These are phyloP conservation scores for Sebastes alutus DNA, from an alignment of 2,797 vertebrate species.

Conservation along the genomic window DNA sequence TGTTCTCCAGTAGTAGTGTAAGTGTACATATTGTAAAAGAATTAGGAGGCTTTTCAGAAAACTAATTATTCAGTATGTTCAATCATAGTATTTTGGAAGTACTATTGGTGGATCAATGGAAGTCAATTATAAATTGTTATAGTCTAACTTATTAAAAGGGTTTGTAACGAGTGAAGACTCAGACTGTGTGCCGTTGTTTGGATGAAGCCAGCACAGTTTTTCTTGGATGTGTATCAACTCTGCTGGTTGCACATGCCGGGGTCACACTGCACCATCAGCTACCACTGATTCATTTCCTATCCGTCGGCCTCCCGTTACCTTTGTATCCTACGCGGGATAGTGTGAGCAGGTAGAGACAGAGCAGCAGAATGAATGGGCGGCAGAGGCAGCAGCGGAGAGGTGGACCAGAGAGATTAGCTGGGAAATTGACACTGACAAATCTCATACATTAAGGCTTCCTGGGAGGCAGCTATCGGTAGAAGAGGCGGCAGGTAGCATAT, in stretches of 20 bases:
- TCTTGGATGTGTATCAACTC: slow-evolving; percentile 14
- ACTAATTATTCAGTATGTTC: background rate
- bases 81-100: background rate
- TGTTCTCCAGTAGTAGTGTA: background rate
- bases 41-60: background rate
- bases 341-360: slow-evolving; percentile 55
- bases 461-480: slow-evolving; percentile 74
- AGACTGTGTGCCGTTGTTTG: background rate
- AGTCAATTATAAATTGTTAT: background rate
- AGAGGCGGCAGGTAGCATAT: slow-evolving; percentile 60
- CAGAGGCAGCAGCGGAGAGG: slow-evolving; percentile 76
- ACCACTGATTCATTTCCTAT: slow-evolving; percentile 21
- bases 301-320: slow-evolving; percentile 18
- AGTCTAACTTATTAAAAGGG: background rate
- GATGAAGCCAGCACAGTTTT: slow-evolving; percentile 6
- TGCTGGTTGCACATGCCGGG: slow-evolving; percentile 12
- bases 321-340: slow-evolving; percentile 9
- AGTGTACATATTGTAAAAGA: background rate
- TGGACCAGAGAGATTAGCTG: slow-evolving; percentile 83
- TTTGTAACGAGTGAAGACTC: background rate
- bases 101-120: background rate
- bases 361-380: slow-evolving; percentile 72
- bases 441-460: slow-evolving; percentile 83
- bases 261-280: slow-evolving; percentile 3
- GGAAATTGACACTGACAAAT: slow-evolving; percentile 87